Evolutionary conservation across 2,797 vertebrate genomes (phyloP).

Genomic region (Iguana delicatissima): DNA sequence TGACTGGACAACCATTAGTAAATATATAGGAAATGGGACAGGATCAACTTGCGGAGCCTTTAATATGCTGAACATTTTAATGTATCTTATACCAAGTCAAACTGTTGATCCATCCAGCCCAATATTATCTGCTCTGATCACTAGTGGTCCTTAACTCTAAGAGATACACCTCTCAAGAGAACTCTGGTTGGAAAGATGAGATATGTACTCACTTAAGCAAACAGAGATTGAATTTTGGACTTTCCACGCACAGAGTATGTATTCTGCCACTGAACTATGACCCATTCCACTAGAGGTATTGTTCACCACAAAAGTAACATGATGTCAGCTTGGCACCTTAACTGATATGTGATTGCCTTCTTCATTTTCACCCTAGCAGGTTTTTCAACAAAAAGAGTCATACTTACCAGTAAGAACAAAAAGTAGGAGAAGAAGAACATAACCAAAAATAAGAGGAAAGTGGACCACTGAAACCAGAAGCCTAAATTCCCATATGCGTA

Average conservation of each 20-base stretch:
- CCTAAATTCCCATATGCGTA: slow-evolving; percentile 86
- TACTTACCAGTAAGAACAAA: slow-evolving; percentile 89
- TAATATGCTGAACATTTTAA: background rate
- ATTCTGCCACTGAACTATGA: background rate
- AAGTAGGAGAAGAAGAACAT: slow-evolving; percentile 84
- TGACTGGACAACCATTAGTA: background rate
- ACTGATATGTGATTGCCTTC: background rate
- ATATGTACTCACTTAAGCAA: too few relatives aligned
- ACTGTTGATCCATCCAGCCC: too few relatives aligned
- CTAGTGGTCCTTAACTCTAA: too few relatives aligned
- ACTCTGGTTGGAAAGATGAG: too few relatives aligned
- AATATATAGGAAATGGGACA: background rate
- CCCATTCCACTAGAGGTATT: background rate
- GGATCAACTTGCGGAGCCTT: too few relatives aligned
- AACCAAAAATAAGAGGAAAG: slow-evolving; percentile 84
- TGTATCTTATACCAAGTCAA: background rate
- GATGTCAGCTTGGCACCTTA: background rate
- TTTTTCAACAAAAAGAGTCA: background rate
- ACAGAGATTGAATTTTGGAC: too few relatives aligned
- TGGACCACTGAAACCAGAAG: slow-evolving; percentile 92
- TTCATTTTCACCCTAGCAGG: too few relatives aligned
- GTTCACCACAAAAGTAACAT: background rate
- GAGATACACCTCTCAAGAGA: too few relatives aligned
- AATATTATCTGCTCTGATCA: too few relatives aligned
- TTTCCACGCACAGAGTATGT: background rate